Conservation (phyloP, 2,113 vertebrate genomes). For the Poeciliopsis prolifica region DNA sequence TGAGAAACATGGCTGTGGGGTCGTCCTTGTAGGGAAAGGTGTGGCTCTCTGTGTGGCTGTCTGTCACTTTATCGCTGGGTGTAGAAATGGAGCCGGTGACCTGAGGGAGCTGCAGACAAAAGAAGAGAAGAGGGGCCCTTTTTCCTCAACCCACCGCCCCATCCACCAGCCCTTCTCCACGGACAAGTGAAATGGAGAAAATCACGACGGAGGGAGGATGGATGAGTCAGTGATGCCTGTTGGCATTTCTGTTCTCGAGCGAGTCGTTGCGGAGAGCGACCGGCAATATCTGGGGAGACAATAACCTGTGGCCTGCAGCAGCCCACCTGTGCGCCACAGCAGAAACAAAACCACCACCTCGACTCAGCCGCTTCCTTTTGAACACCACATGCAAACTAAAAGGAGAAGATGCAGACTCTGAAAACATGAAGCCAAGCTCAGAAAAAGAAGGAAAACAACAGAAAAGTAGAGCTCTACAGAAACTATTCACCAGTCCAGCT, state of each 20-base stretch:
- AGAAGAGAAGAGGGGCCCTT: not conserved
- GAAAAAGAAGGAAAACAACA: not conserved
- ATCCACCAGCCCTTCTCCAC: not conserved
- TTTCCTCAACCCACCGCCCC: not conserved
- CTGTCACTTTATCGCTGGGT: not conserved
- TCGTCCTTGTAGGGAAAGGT: not conserved
- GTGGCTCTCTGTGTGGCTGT: not conserved
- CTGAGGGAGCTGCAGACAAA: constrained; percentile 8
- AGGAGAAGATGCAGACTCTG: not conserved
- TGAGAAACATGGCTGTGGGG: not conserved
- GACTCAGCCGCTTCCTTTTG: constrained; percentile 26
- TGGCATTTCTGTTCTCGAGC: constrained; percentile 37
- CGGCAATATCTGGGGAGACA: constrained; percentile 29
- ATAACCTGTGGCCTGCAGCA: constrained; percentile 49
- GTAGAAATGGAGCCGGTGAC: constrained; percentile 1
- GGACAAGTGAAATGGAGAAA: constrained; percentile 26
- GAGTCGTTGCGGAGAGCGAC: constrained; percentile 27
- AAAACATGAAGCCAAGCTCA: no score
- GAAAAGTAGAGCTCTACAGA: not conserved
- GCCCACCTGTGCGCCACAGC: constrained; percentile 35
- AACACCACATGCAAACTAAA: constrained; percentile 16
- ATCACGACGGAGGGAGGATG: constrained; percentile 14
- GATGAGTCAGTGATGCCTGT: constrained; percentile 60
- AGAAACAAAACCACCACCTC: constrained; percentile 29
- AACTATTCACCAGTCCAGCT: not conserved